phyloP scores from a whole-genome alignment of 2,797 vertebrate species.

The Acropternis orthonyx region DNA sequence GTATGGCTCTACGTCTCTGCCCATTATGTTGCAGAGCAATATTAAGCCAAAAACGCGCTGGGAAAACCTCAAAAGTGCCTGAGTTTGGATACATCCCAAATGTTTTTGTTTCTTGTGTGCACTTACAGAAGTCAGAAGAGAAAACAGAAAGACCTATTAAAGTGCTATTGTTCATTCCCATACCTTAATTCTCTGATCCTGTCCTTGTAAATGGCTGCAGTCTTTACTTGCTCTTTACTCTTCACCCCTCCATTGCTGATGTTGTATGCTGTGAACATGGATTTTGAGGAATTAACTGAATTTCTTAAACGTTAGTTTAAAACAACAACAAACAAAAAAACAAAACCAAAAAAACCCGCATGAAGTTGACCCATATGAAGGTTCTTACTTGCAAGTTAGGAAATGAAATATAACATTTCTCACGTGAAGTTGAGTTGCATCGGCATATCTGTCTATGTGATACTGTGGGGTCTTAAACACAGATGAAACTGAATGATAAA shows the following conservation, averaged over 20 bases:
- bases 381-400: background rate
- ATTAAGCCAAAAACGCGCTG: background rate
- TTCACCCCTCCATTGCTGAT: background rate
- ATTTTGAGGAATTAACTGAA: background rate
- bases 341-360: background rate
- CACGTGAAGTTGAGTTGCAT: background rate
- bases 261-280: background rate
- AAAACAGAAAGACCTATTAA: background rate
- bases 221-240: background rate
- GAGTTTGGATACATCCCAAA: background rate
- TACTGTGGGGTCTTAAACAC: background rate
- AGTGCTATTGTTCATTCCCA: background rate
- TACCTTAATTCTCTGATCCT: background rate
- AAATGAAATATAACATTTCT: background rate
- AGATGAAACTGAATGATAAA: background rate
- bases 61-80: background rate
- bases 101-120: background rate
- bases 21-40: background rate
- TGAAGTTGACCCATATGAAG: background rate
- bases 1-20: background rate
- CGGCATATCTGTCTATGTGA: background rate
- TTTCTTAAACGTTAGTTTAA: background rate
- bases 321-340: background rate
- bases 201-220: background rate
- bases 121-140: background rate